Base-by-base conservation (phyloP, 2,888 invertebrate species). In the Andrena camellia region DNA sequence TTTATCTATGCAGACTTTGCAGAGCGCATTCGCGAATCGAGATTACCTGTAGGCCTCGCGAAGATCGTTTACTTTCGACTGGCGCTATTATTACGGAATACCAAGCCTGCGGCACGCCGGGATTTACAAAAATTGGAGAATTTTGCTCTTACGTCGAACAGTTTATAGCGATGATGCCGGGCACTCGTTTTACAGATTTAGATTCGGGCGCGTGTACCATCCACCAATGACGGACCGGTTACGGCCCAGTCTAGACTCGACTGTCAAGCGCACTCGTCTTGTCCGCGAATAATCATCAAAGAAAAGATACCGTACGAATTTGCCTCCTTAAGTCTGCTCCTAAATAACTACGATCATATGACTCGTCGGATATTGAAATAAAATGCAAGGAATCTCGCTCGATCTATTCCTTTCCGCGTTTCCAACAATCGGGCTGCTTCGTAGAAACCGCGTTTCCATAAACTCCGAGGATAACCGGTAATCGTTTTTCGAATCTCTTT, bases 101-200 rank as follows among this genome's bases (percentile, higher is more conserved):
- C 2, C 20, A 57, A 20, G 70, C 29, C 8, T 17, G 5, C 54
- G n/a, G 2, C 17, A 52, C 8, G 29, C 17, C 5, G 59, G 23
- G 17, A 33, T 70, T 59, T 29, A 7, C 33, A 42, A 63, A 66
- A 67, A 77, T 75, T 69, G 52, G 72, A 78, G 81, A 85, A 80
- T 81, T 78, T 72, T 70, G 78, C 75, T 85, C 74, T 71, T 60
- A 67, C 77, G 78, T 62, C 52, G 77, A 68, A 76, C 76, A 77
- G 78, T 87, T 88, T 87, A 85, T 83, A 89, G 87, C 87, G 90
- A 89, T 90, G 90, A 90, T 88, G 89, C 86, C 42, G 42, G 17
- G 42, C 86, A 82, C 73, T 57, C 72, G 66, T 71, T 67, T 87
- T 87, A 86, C 88, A 88, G 91, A 91, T 90, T 90, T 91, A 91